phyloP scores from a whole-genome alignment of 2,113 vertebrate species.

The Odocoileus virginianus region DNA sequence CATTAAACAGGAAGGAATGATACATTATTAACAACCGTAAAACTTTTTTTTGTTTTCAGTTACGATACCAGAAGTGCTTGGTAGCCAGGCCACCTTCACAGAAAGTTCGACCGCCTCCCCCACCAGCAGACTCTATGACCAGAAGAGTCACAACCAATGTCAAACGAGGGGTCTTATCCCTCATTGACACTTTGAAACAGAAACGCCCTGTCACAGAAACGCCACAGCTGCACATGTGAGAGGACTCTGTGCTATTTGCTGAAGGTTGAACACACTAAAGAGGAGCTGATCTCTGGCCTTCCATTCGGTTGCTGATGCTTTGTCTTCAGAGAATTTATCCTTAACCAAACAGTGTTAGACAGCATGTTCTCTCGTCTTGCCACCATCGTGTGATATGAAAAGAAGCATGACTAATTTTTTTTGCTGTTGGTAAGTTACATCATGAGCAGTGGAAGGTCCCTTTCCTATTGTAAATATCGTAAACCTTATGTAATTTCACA shows the following conservation, averaged over 20 bases:
- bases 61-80: slow-evolving; percentile 98
- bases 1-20: not conserved
- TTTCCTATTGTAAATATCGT: slow-evolving; percentile 82
- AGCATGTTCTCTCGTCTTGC: slow-evolving; percentile 85
- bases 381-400: slow-evolving; percentile 82
- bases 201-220: slow-evolving; percentile 92
- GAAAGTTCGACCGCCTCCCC: slow-evolving; percentile 86
- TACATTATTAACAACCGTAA: not conserved
- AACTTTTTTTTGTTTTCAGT: slow-evolving; percentile 77
- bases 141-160: slow-evolving; percentile 95
- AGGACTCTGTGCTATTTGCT: not conserved
- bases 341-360: slow-evolving; percentile 79
- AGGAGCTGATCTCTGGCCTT: slow-evolving; percentile 72
- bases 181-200: slow-evolving; percentile 99
- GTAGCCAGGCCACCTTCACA: slow-evolving; percentile 93
- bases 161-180: slow-evolving; percentile 94
- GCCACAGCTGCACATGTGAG: slow-evolving; percentile 78
- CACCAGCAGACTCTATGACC: slow-evolving; percentile 91
- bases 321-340: slow-evolving; percentile 80
- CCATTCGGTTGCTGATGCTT: slow-evolving; percentile 77
- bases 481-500: slow-evolving; percentile 68
- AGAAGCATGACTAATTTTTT: slow-evolving; percentile 86
- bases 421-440: slow-evolving; percentile 80
- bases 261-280: slow-evolving; percentile 59
- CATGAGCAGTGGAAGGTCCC: slow-evolving; percentile 80